phyloP scores from a whole-genome alignment of 1,140 invertebrate genomes.

The Psilanteris sp. region DNA sequence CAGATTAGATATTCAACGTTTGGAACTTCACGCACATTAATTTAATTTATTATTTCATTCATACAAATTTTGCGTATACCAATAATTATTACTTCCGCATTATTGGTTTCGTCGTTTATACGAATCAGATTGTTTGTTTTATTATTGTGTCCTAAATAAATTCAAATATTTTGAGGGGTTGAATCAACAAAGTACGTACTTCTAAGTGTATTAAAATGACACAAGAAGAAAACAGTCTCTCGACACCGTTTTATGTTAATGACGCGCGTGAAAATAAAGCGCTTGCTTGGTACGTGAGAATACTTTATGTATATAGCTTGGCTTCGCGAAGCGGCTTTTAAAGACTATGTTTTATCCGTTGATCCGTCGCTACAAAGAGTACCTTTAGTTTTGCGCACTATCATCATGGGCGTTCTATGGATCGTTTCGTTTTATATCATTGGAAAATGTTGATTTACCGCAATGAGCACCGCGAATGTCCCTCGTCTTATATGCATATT shows the following conservation, averaged over 20 bases:
- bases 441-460: slow-evolving; percentile 41
- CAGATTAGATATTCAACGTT: too few relatives aligned
- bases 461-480: slow-evolving; percentile 22
- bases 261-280: slow-evolving; percentile 46
- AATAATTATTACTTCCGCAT: too few relatives aligned
- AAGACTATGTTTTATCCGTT: slow-evolving; percentile 38
- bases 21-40: too few relatives aligned
- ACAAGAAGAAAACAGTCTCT: slow-evolving; percentile 40
- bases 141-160: too few relatives aligned
- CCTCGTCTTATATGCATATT: slow-evolving; percentile 1
- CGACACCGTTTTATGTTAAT: slow-evolving; percentile 54
- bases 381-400: slow-evolving; percentile 35
- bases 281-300: slow-evolving; percentile 45
- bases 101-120: too few relatives aligned
- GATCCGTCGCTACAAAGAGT: slow-evolving; percentile 25
- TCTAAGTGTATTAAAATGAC: slow-evolving; percentile 6
- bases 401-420: slow-evolving; percentile 22
- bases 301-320: too few relatives aligned
- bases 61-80: too few relatives aligned
- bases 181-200: slow-evolving; percentile 16
- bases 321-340: slow-evolving; percentile 9
- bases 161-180: too few relatives aligned
- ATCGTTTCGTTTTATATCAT: slow-evolving; percentile 14
- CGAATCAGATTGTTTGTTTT: too few relatives aligned
- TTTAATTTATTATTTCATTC: too few relatives aligned